Percentiles rank a stretch among this genome's conserved stretches.
phyloP scores from a whole-genome alignment of 2,113 vertebrate species.

The Caracal caracal region DNA sequence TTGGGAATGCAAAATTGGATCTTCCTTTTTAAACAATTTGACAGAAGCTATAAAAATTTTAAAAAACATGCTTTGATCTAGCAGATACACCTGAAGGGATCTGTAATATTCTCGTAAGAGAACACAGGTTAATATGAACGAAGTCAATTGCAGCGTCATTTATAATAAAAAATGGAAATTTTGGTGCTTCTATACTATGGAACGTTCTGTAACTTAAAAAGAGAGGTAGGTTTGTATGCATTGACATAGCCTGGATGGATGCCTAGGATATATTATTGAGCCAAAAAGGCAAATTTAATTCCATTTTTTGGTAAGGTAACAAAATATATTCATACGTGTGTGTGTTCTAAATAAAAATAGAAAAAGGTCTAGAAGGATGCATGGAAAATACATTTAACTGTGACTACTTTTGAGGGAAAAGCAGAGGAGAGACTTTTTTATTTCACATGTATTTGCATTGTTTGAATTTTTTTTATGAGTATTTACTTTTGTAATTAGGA shows the following conservation, averaged over 20 bases:
- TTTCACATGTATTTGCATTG: not conserved
- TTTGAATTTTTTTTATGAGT: not conserved
- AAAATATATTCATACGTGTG: not conserved
- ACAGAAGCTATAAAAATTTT: not conserved
- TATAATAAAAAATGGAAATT: not conserved
- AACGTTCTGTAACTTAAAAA: not conserved
- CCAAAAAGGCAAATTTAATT: not conserved
- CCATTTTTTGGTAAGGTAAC: not conserved
- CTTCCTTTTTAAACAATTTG: not conserved
- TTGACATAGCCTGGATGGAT: not conserved
- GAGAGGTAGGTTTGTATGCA: not conserved
- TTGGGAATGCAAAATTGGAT: not conserved
- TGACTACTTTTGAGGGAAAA: not conserved
- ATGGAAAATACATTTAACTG: not conserved
- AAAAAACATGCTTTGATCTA: not conserved
- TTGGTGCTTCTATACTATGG: not conserved
- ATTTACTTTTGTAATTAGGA: slow-evolving; percentile 40
- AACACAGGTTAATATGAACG: not conserved
- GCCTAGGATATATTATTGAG: not conserved
- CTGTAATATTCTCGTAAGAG: too few species aligned
- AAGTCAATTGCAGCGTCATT: not conserved
- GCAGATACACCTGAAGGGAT: not conserved
- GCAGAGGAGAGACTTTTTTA: not conserved
- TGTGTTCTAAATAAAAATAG: slow-evolving; percentile 9
- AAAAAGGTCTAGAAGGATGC: not conserved